Evolutionary conservation across 2,888 invertebrate genomes (phyloP).

Genomic region (Trisateles emortualis): DNA sequence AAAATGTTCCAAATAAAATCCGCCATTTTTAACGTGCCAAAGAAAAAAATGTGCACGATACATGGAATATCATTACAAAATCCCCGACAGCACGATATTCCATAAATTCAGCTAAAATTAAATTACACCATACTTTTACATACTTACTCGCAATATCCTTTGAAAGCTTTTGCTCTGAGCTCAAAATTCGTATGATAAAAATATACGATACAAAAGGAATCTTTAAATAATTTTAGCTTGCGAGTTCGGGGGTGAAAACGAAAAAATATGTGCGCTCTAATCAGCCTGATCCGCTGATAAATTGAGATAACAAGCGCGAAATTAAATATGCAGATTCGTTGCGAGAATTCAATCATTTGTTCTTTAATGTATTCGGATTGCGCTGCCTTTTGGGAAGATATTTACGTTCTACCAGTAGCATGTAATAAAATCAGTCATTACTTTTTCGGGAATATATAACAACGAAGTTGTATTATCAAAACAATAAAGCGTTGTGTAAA

Average conservation of each 20-base stretch:
- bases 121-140: constrained; percentile 22
- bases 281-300: constrained; percentile 42
- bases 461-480: no score
- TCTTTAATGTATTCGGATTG: constrained; percentile 25
- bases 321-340: constrained; percentile 51
- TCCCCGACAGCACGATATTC: constrained; percentile 14
- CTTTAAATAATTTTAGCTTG: constrained; percentile 29
- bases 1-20: not conserved
- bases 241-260: constrained; percentile 6
- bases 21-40: constrained; percentile 1
- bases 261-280: constrained; percentile 31
- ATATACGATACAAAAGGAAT: constrained; percentile 26
- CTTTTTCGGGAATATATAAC: no score
- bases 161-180: constrained; percentile 33
- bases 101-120: constrained; percentile 25
- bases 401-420: not conserved
- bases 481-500: no score
- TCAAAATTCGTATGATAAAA: constrained; percentile 32
- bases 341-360: constrained; percentile 39
- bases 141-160: constrained; percentile 30
- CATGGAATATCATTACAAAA: constrained; percentile 21
- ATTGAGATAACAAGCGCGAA: constrained; percentile 48
- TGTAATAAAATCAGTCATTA: no score
- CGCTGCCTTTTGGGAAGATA: not conserved
- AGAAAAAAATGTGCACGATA: constrained; percentile 9